Evolutionary conservation across 2,888 invertebrate species (phyloP), one percentile per base, ranked within the genome.

Genomic region (Dryadula phaetusa): DNA sequence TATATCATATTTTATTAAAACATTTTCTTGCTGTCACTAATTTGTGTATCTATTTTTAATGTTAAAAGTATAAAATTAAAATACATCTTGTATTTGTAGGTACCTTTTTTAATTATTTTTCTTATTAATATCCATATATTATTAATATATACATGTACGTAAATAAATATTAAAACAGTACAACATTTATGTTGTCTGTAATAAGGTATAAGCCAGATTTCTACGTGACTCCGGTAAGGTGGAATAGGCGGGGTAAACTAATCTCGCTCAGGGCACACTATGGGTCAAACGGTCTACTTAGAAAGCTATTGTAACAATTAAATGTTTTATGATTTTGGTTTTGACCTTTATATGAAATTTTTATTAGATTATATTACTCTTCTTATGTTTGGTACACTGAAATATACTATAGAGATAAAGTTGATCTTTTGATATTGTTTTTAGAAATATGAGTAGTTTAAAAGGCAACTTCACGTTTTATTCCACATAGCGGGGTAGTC

Each of bases 141-240:
- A 28, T 28, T 28, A 28, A 28, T 4, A 28, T 28, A 28, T 28
- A 28, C 28, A 28, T 28, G 3, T 37, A 37, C 1, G 4, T 32
- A 49, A 22, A 56, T 62, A 52, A 52, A 42, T 46, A 40, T 40
- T 40, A 25, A 49, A 10, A 42, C 37, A 52, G 16, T 40, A 62
- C 40, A 58, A 42, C 46, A 49, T 52, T 53, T 54, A 54, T 70
- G 68, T 68, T 79, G 77, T 74, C 77, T 74, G 74, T 75, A 74
- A 61, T 64, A 68, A 70, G 67, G 60, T 62, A 70, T 40, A 74
- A 74, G 70, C 70, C 73, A 75, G 75, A 77, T 77, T 74, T 70
- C 69, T 73, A 76, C 77, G 76, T 79, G 81, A 75, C 74, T 66
- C 49, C n/a, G 56, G 37, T 44, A 32, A 10, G 58, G 47, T 46